Conservation (phyloP, 2,113 vertebrate species). For the Scolopax mira region DNA sequence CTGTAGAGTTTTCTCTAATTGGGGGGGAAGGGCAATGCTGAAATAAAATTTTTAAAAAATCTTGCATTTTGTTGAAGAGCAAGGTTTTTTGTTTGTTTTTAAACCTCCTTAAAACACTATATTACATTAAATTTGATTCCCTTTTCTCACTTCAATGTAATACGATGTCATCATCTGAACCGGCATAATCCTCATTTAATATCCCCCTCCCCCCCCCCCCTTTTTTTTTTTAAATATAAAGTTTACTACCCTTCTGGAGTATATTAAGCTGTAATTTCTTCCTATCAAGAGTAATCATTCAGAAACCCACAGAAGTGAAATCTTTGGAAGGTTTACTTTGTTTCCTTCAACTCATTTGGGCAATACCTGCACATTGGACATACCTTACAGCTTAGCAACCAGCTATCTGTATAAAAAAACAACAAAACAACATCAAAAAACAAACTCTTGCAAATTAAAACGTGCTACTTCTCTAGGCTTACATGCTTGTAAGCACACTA, state of each 20-base stretch:
- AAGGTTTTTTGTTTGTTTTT: not conserved
- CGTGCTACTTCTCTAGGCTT: conserved; percentile 16
- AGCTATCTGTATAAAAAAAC: conserved; percentile 45
- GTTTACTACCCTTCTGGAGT: not conserved
- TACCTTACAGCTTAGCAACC: conserved; percentile 73
- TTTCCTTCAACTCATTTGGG: conserved; percentile 61
- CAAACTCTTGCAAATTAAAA: conserved; percentile 64
- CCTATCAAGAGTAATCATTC: not conserved
- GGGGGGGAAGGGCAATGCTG: not conserved
- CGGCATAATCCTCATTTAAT: not conserved
- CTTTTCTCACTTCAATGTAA: not conserved
- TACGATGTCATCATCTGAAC: not conserved
- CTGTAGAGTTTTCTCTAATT: not conserved
- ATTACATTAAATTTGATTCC: not conserved
- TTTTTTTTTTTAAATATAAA: not conserved
- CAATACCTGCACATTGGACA: conserved; percentile 78
- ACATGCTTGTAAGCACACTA: conserved; percentile 33
- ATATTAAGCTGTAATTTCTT: not conserved
- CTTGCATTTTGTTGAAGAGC: not conserved
- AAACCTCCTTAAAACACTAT: not conserved
- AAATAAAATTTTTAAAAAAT: not conserved
- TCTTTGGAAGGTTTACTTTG: not conserved
- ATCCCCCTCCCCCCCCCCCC: too few species aligned
- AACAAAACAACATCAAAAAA: not conserved
- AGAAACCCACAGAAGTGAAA: not conserved